Base-by-base conservation (phyloP, 2,888 invertebrate genomes). In the Adela reaumurella region DNA sequence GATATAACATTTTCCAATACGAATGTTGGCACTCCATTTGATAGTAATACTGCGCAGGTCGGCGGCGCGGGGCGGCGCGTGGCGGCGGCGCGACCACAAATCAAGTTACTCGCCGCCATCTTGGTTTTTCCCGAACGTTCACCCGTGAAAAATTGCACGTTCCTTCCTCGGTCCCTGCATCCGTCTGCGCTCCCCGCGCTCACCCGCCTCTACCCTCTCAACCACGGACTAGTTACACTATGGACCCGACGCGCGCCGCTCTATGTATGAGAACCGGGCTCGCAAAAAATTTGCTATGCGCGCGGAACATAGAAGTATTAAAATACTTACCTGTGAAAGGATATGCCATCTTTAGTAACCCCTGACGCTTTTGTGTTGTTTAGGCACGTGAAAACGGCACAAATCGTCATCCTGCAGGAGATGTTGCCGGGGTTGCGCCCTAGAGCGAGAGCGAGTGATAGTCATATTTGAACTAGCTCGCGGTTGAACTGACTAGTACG, bases 91-190 rank as follows among this genome's bases (percentile, higher is more conserved):
- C 54, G 55, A 59, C 65, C 65, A 66, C 67, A 71, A 70, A 70
- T 69, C 67, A 68, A 68, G 60, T 66, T 64, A 48, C 62, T 54
- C 56, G 55, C 61, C 52, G 65, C 65, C 67, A 64, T 69, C 63
- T 70, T 66, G 61, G 59, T 61, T 65, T 63, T 60, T 60, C 59
- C 55, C 54, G 60, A 59, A 56, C 62, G 58, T 59, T 64, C 62
- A 59, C 61, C 61, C 60, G 55, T 57, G 58, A 58, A 57, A 41
- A 47, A 50, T 50, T 46, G 50, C 48, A 49, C 46, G 50, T 44
- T 44, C 45, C 45, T 28, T 42, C 35, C 47, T 41, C 47, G 19
- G 16, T 29, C 42, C 46, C 28, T 48, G 48, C 48, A 48, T 28
- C 43, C 35, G 35, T 35, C 35, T 35, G 35, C 35, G n/a, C 35